Evolutionary conservation across 2,797 vertebrate species (phyloP), one percentile per base, ranked within the genome.

Genomic region (Coluber constrictor): DNA sequence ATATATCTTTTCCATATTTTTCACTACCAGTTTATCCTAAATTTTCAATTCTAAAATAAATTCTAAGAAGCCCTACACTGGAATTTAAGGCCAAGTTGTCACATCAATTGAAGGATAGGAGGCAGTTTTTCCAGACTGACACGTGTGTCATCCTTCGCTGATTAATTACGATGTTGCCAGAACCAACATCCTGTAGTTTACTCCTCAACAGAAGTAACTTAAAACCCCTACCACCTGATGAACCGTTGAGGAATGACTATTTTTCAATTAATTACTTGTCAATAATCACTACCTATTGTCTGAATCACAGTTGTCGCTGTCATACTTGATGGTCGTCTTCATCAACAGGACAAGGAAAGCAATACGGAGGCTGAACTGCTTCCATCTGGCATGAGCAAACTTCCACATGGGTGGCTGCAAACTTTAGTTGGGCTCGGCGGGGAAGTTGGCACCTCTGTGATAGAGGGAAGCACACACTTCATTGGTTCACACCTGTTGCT

Each of bases 111-210:
- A 54, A 54, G 88, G 15, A 43, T 92, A 61, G 59, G 63, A 90
- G 89, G 8, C 79, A 59, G 43, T 3, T 61, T 92, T 93, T 88
- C 94, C 94, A 95, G 94, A 91, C 25, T 95, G 95, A 70, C 70
- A 59, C 91, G 92, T n/a, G 94, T 74, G 89, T 3, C 87, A 32
- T 63, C 91, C 61, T 54, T 90, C 0, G 3, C 51, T 94, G 93
- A 63, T 89, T 59, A 87, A 60, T 91, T 91, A 90, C 27, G 0
- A 0, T 90, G 89, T 92, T 56, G 32, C 91, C 89, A 93, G 74
- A 95, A 92, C 93, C 94, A 60, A 63, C 60, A 89, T 66, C 13
- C 63, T 37, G 86, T 9, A 92, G 87, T 32, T 92, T 79, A 89
- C 5, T 54, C 57, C 27, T 86, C 94, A 90, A 86, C 56, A 93